A percentile compares a stretch with the other conserved stretches of the same genome.
These are phyloP conservation scores for Xiphophorus hellerii DNA, from an alignment of 2,113 vertebrate genomes.

Conservation along the genomic window DNA sequence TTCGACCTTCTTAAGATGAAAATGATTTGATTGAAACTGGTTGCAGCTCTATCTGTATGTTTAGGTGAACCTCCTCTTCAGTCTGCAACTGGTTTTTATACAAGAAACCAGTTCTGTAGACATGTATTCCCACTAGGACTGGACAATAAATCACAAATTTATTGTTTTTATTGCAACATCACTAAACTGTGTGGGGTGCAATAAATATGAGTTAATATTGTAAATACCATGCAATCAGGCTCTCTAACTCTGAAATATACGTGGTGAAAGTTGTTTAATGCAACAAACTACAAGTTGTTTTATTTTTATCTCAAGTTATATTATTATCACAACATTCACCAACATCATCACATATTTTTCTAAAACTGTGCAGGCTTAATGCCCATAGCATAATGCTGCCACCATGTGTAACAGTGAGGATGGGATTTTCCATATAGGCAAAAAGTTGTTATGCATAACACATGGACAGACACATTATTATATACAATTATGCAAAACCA, in stretches of 20 bases:
- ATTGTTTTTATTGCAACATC: background rate
- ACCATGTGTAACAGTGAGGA: background rate
- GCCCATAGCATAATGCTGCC: background rate
- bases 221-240: background rate
- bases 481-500: slow-evolving; percentile 47
- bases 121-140: background rate
- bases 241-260: background rate
- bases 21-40: too few relatives aligned
- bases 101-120: too few relatives aligned
- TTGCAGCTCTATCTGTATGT: too few relatives aligned
- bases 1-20: too few relatives aligned
- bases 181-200: background rate
- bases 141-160: background rate
- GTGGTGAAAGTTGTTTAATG: background rate
- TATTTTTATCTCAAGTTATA: background rate
- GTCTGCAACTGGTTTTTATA: background rate
- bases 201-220: background rate
- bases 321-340: too few relatives aligned
- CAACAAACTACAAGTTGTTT: background rate
- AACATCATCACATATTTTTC: too few relatives aligned
- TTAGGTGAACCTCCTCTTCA: background rate
- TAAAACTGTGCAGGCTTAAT: too few relatives aligned
- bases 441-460: slow-evolving; percentile 15
- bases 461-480: slow-evolving; percentile 37
- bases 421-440: background rate